These are phyloP conservation scores for Sebastes cheni DNA, from an alignment of 2,797 vertebrate genomes.

Conservation along the genomic window DNA sequence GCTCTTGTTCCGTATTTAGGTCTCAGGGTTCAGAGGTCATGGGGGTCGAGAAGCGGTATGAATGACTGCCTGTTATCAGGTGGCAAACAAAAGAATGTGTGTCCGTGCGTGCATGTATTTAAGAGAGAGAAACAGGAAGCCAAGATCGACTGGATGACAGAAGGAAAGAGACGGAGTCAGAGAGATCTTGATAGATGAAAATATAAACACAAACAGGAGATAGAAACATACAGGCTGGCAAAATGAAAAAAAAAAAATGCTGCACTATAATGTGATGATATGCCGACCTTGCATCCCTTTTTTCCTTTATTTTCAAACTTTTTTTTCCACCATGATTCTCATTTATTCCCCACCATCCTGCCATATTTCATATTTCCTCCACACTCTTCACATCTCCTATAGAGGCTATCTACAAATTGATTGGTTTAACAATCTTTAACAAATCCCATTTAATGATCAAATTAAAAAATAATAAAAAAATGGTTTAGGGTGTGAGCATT, in stretches of 20 bases:
- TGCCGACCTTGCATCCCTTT: neutral
- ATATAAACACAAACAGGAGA: constrained; percentile 17
- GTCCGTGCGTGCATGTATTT: constrained; percentile 8
- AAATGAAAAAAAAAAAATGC: neutral
- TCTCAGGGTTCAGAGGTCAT: constrained; percentile 65
- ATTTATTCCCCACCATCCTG: neutral
- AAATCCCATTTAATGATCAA: neutral
- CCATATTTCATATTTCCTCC: neutral
- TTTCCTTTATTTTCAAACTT: neutral
- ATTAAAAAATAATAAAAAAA: neutral
- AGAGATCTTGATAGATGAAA: neutral
- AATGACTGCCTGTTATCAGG: constrained; percentile 73
- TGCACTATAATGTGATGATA: neutral
- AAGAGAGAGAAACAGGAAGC: constrained; percentile 40
- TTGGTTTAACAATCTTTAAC: neutral
- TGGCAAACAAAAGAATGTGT: constrained; percentile 62
- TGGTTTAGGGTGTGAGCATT: too few relatives aligned
- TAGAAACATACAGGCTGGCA: neutral
- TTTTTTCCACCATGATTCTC: neutral
- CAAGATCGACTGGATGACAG: constrained; percentile 40
- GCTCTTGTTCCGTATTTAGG: constrained; percentile 70
- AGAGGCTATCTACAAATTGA: neutral
- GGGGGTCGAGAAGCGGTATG: constrained; percentile 57
- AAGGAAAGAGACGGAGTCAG: constrained; percentile 1
- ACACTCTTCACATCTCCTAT: neutral